A percentile compares a stretch with the other conserved stretches of the same genome.
phyloP scores from a whole-genome alignment of 2,888 invertebrate species.

The Mimas tiliae region DNA sequence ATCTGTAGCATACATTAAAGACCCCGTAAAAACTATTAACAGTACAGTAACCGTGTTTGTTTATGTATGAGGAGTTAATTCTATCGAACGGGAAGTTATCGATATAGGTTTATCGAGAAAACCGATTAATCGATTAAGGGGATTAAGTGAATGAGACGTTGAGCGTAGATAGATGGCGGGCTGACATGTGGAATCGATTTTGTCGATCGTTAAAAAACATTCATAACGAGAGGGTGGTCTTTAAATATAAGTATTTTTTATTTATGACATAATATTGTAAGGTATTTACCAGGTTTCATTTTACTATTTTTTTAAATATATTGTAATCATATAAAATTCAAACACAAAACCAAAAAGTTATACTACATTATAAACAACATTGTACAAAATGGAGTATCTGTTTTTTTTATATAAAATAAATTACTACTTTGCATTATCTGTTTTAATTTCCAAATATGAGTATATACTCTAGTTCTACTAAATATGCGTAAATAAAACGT shows the following conservation, averaged over 20 bases:
- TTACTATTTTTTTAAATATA: not conserved
- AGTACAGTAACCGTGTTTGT: slow-evolving; percentile 57
- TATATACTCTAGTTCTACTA: too few relatives aligned
- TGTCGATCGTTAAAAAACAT: slow-evolving; percentile 46
- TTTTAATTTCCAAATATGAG: too few relatives aligned
- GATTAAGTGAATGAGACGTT: slow-evolving; percentile 44
- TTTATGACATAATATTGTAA: slow-evolving; percentile 13
- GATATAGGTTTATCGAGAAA: slow-evolving; percentile 28
- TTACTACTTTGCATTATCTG: too few relatives aligned
- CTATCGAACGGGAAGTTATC: slow-evolving; percentile 30
- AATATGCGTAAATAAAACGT: too few relatives aligned
- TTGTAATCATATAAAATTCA: not conserved
- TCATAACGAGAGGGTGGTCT: slow-evolving; percentile 2
- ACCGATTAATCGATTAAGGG: slow-evolving; percentile 41
- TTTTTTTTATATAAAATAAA: too few relatives aligned
- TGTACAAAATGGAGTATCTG: too few relatives aligned
- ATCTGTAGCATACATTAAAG: slow-evolving; percentile 26
- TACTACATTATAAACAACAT: not conserved
- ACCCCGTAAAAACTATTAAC: slow-evolving; percentile 60
- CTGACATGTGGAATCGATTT: slow-evolving; percentile 52
- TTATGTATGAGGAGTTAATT: slow-evolving; percentile 40
- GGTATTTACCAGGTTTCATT: not conserved
- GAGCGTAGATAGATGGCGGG: slow-evolving; percentile 36
- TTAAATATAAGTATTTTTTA: slow-evolving; percentile 11
- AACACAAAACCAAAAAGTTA: not conserved